A percentile compares a stretch with the other conserved stretches of the same genome.
Conservation (phyloP, 2,888 invertebrate species). For the Bhutanitis thaidina region DNA sequence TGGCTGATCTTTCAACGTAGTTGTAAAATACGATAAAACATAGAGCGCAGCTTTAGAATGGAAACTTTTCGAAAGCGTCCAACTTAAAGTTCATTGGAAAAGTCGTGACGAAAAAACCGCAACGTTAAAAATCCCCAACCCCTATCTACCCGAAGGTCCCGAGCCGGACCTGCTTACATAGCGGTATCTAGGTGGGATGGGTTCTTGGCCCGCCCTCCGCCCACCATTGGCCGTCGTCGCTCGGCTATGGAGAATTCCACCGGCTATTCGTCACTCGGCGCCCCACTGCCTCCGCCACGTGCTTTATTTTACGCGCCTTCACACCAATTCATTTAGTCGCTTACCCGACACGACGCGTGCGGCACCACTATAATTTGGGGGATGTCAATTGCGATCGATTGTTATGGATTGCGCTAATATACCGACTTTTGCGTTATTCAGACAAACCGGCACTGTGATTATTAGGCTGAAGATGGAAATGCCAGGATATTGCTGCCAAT, state of each 20-base stretch:
- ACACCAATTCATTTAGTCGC: conserved; percentile 71
- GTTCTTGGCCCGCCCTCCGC: conserved; percentile 46
- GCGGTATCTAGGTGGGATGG: conserved; percentile 50
- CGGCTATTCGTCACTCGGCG: conserved; percentile 51
- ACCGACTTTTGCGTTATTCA: conserved; percentile 59
- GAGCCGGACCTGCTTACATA: conserved; percentile 47
- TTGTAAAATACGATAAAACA: neutral
- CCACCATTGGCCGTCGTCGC: conserved; percentile 49
- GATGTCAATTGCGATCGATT: conserved; percentile 58
- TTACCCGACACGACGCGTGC: conserved; percentile 68
- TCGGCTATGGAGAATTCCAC: conserved; percentile 44
- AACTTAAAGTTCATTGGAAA: conserved; percentile 10
- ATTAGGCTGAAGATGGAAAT: conserved; percentile 62
- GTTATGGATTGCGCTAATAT: conserved; percentile 65
- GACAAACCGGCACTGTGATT: conserved; percentile 64
- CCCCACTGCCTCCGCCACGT: conserved; percentile 58
- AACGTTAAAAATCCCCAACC: conserved; percentile 39
- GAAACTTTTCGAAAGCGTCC: conserved; percentile 11
- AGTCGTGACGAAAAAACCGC: conserved; percentile 10
- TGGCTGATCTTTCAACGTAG: neutral
- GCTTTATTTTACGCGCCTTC: conserved; percentile 71
- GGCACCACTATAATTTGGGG: conserved; percentile 64
- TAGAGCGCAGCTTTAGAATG: neutral
- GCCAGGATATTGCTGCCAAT: conserved; percentile 36
- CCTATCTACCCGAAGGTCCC: conserved; percentile 39